phyloP scores from a whole-genome alignment of 2,888 invertebrate genomes.

The Trachelus iudaicus region DNA sequence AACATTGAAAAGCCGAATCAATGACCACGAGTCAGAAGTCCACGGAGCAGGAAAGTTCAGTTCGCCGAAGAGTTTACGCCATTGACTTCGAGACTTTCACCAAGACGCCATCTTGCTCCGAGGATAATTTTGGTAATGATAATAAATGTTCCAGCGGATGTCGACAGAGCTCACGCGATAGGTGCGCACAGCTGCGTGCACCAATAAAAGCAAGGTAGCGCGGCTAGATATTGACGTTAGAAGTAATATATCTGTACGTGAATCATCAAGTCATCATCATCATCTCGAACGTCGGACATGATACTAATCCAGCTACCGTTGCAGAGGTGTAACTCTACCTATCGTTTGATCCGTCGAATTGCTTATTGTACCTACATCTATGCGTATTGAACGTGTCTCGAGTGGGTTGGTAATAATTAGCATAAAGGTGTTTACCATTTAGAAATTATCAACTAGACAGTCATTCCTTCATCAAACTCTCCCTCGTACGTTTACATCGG shows the following conservation, averaged over 20 bases:
- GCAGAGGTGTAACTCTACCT: background rate
- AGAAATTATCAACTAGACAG: background rate
- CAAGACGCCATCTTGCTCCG: background rate
- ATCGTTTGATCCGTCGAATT: background rate
- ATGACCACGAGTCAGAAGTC: background rate
- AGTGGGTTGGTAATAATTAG: background rate
- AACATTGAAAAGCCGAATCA: background rate
- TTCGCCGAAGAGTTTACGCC: background rate
- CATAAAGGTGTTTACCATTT: background rate
- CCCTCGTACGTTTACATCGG: background rate
- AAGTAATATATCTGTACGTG: background rate
- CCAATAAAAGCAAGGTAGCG: background rate
- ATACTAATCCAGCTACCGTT: background rate
- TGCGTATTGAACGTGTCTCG: background rate
- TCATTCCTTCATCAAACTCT: background rate
- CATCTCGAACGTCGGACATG: background rate
- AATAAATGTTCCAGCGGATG: background rate
- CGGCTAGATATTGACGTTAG: background rate
- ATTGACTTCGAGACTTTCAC: background rate
- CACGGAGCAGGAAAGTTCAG: background rate
- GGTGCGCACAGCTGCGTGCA: background rate
- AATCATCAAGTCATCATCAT: background rate
- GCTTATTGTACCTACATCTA: background rate
- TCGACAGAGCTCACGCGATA: background rate
- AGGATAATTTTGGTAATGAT: background rate